phyloP scores from a whole-genome alignment of 2,797 vertebrate genomes.

The Myotis planiceps region DNA sequence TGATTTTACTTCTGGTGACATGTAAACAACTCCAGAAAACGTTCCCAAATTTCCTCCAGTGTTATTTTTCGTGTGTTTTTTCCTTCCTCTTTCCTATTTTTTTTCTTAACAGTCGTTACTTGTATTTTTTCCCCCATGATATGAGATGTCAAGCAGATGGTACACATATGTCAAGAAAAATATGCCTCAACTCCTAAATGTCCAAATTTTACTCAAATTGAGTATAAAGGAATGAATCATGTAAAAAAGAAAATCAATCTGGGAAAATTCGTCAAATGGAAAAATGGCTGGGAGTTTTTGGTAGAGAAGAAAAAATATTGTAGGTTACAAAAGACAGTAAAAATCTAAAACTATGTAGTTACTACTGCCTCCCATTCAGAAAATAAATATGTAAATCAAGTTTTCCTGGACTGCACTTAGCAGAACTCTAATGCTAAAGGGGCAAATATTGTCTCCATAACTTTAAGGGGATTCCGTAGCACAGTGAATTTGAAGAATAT shows the following conservation, averaged over 20 bases:
- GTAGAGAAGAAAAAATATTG: background rate
- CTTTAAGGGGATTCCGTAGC: background rate
- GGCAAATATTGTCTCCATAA: background rate
- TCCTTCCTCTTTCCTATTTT: background rate
- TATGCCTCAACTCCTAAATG: background rate
- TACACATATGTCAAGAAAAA: background rate
- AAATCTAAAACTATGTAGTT: background rate
- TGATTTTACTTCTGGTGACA: background rate
- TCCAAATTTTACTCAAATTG: conserved; percentile 7
- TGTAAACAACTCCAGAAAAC: background rate
- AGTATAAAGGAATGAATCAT: background rate
- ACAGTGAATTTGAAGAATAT: background rate
- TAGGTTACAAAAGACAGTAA: background rate
- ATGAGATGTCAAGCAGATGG: background rate
- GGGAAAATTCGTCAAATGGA: background rate
- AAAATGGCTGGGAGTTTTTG: background rate
- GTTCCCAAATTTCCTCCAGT: background rate
- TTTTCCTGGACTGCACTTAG: background rate
- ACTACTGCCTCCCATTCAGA: background rate
- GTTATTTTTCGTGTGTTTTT: background rate
- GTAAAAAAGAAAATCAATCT: background rate
- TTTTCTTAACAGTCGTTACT: background rate
- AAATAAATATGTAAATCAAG: background rate
- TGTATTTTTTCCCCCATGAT: background rate
- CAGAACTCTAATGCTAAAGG: background rate